phyloP scores from a whole-genome alignment of 2,113 vertebrate genomes.

The Siphamia tubifer region DNA sequence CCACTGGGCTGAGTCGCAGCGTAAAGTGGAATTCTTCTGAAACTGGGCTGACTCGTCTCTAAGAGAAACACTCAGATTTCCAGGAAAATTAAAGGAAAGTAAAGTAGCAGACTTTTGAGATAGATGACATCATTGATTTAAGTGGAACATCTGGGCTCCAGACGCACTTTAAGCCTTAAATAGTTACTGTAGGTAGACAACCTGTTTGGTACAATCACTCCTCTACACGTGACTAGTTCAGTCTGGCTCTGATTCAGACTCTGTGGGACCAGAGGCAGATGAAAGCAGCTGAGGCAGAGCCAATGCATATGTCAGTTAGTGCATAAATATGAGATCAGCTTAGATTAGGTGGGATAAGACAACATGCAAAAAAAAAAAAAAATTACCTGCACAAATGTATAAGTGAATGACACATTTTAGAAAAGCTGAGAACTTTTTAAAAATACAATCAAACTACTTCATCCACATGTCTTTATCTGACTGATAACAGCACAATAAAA shows the following conservation, averaged over 20 bases:
- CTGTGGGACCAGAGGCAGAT: neutral
- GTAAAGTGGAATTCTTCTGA: conserved; percentile 6
- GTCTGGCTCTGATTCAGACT: neutral
- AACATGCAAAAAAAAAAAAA: neutral
- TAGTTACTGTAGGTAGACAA: neutral
- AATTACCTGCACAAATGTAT: neutral
- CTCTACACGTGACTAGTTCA: neutral
- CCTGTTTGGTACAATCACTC: neutral
- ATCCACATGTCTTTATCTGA: too few species aligned
- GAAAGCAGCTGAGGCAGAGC: neutral
- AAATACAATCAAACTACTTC: too few species aligned
- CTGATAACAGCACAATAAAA: too few species aligned
- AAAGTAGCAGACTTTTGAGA: conserved; percentile 20
- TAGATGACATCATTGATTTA: conserved; percentile 50
- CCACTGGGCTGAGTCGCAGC: neutral
- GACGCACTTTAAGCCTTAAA: conserved; percentile 1
- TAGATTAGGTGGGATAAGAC: neutral
- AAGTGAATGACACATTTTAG: too few species aligned
- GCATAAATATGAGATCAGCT: neutral
- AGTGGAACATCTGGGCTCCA: conserved; percentile 53
- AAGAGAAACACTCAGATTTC: conserved; percentile 26
- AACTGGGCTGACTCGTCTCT: conserved; percentile 1
- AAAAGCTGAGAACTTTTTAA: too few species aligned
- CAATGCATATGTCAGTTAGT: neutral
- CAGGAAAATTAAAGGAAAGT: conserved; percentile 36